phyloP scores from a whole-genome alignment of 2,113 vertebrate species.

The Psittacara wagleri region DNA sequence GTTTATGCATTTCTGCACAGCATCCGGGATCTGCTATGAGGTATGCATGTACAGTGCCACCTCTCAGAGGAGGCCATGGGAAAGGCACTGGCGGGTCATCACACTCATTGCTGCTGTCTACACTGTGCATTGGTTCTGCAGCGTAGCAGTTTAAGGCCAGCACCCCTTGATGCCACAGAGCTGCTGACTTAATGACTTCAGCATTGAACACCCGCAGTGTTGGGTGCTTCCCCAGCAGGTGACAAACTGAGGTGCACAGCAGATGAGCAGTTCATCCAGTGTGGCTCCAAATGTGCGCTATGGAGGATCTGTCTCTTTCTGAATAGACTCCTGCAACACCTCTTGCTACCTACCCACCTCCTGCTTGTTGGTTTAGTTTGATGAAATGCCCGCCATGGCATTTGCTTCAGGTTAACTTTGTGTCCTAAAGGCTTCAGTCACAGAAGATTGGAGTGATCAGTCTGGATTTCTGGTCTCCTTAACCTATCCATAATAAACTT shows the following conservation, averaged over 20 bases:
- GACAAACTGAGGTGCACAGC: background rate
- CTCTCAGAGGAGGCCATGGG: background rate
- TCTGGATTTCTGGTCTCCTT: background rate
- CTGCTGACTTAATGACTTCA: background rate
- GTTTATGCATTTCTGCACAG: background rate
- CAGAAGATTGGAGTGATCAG: background rate
- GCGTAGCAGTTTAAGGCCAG: background rate
- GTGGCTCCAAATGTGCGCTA: background rate
- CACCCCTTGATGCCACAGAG: background rate
- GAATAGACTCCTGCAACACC: background rate
- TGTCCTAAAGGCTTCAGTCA: background rate
- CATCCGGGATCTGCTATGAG: background rate
- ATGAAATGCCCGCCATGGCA: background rate
- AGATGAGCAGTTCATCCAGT: background rate
- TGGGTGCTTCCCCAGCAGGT: background rate
- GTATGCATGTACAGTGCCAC: rapidly evolving
- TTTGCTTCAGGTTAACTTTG: background rate
- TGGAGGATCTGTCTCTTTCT: background rate
- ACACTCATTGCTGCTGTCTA: background rate
- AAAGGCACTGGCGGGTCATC: background rate
- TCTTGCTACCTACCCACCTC: background rate
- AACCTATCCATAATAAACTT: background rate
- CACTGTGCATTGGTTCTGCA: background rate
- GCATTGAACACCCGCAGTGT: background rate
- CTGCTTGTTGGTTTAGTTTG: background rate